A percentile compares a stretch with the other conserved stretches of the same genome.
Evolutionary conservation across 2,113 vertebrate species (phyloP).

Genomic region (Pseudolaguvia tuberculata): DNA sequence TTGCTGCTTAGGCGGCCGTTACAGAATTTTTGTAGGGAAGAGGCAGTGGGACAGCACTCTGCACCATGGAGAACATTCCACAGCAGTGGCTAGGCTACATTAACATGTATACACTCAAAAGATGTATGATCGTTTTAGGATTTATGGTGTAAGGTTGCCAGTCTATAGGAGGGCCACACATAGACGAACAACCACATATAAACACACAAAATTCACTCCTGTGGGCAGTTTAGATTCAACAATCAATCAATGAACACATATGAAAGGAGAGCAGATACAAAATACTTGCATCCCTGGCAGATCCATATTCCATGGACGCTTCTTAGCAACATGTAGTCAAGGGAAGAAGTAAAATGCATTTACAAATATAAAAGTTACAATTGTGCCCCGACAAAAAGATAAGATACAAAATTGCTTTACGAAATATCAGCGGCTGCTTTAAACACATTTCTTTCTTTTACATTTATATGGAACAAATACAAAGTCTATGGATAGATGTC

Average conservation of each 20-base stretch:
- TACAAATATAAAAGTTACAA: too few relatives aligned
- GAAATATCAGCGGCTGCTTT: constrained; percentile 1
- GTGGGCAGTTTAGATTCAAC: too few relatives aligned
- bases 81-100: neutral
- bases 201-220: too few relatives aligned
- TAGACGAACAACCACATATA: too few relatives aligned
- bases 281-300: too few relatives aligned
- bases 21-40: constrained; percentile 38
- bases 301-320: too few relatives aligned
- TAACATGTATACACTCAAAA: neutral
- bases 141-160: too few relatives aligned
- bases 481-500: constrained; percentile 3
- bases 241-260: too few relatives aligned
- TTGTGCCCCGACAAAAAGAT: constrained; percentile 30
- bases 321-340: too few relatives aligned
- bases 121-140: neutral
- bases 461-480: neutral
- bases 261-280: too few relatives aligned
- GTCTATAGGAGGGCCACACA: too few relatives aligned
- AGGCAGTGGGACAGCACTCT: neutral
- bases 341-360: too few relatives aligned
- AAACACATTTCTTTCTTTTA: neutral
- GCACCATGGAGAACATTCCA: constrained; percentile 13
- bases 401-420: constrained; percentile 11
- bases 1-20: constrained; percentile 19